phyloP scores from a whole-genome alignment of 2,888 invertebrate genomes.

The Spilarctia lutea region DNA sequence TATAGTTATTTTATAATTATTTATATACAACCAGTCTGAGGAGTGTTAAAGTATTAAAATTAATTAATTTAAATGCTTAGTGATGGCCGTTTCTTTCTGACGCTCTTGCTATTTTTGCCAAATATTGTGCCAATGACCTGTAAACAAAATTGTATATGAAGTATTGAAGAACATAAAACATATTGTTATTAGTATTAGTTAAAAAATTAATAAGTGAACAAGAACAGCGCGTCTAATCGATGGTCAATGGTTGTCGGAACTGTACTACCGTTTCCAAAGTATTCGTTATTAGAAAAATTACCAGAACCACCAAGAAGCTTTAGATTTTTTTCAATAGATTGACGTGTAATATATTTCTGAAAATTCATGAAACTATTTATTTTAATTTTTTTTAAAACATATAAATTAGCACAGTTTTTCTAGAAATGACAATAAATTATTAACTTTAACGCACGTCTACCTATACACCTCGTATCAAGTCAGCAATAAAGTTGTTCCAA shows the following conservation, averaged over 20 bases:
- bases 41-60: constrained; percentile 56
- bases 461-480: not conserved
- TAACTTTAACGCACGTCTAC: not conserved
- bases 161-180: not conserved
- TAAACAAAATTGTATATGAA: constrained; percentile 40
- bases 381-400: no score
- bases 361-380: no score
- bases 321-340: no score
- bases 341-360: not conserved
- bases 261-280: no score
- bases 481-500: not conserved
- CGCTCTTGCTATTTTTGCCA: constrained; percentile 92
- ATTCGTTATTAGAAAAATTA: no score
- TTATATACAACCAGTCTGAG: constrained; percentile 76
- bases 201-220: no score
- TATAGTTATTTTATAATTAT: constrained; percentile 50
- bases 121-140: constrained; percentile 92
- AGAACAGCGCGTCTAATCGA: no score
- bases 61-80: constrained; percentile 88
- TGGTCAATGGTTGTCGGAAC: no score
- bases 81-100: constrained; percentile 92
- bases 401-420: not conserved
- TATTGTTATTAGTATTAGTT: not conserved
- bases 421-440: not conserved
- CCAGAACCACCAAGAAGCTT: not conserved